These are phyloP conservation scores for Strigamia maritima DNA, from an alignment of 2,888 invertebrate species.

Conservation along the genomic window DNA sequence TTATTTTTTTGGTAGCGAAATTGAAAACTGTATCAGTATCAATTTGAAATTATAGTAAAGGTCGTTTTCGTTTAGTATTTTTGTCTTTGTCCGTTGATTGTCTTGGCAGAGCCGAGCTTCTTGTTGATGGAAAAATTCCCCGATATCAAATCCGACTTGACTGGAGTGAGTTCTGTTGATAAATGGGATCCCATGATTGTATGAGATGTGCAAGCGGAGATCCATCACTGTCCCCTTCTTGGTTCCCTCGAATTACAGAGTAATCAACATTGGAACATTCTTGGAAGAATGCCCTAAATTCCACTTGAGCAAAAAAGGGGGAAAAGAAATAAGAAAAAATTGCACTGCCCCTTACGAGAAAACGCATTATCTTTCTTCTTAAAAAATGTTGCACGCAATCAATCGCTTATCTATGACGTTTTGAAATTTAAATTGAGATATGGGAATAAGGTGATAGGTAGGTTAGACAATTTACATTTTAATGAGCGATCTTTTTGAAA, in stretches of 20 bases:
- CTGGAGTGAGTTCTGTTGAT: slow-evolving; percentile 10
- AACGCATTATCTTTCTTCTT: not conserved
- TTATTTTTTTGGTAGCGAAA: not conserved
- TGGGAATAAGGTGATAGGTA: not conserved
- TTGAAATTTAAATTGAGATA: slow-evolving; percentile 6
- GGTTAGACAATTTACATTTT: not conserved
- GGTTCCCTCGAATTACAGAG: slow-evolving; percentile 15
- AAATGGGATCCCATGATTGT: slow-evolving; percentile 15
- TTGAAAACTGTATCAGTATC: not conserved
- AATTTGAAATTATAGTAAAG: slow-evolving; percentile 15
- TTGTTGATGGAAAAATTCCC: slow-evolving; percentile 15
- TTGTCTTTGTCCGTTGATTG: slow-evolving; percentile 6
- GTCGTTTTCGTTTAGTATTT: slow-evolving; percentile 5
- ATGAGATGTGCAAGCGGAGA: slow-evolving; percentile 15
- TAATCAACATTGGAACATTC: slow-evolving; percentile 15
- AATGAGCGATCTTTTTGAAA: not conserved
- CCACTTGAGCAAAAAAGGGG: not conserved
- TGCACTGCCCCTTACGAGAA: not conserved
- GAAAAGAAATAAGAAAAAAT: not conserved
- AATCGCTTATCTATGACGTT: not conserved
- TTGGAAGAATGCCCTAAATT: slow-evolving; percentile 15
- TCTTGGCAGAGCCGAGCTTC: not conserved
- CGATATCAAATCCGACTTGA: slow-evolving; percentile 15
- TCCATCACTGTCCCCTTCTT: slow-evolving; percentile 9
- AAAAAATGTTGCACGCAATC: slow-evolving; percentile 5